phyloP scores from a whole-genome alignment of 1,140 invertebrate genomes.

The Ganaspis sp. region DNA sequence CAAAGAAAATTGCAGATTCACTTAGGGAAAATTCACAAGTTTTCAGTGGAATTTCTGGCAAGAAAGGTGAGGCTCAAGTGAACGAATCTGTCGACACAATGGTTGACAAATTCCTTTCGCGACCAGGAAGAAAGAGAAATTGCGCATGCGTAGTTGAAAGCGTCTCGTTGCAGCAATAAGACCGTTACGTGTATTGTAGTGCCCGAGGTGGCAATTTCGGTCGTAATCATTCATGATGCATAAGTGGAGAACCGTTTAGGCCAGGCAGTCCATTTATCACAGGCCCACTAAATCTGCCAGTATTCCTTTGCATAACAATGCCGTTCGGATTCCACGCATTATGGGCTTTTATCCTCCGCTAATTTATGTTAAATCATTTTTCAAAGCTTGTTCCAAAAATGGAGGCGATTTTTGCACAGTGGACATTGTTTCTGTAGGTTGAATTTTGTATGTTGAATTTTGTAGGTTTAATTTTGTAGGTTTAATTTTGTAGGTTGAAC shows the following conservation, averaged over 20 bases:
- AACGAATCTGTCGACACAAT: conserved; percentile 20
- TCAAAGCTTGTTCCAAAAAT: not conserved
- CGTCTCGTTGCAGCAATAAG: conserved; percentile 18
- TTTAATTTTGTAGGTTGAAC: too few relatives aligned
- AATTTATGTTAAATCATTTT: conserved; percentile 28
- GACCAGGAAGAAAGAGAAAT: not conserved
- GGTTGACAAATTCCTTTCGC: conserved; percentile 22
- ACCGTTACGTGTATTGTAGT: conserved; percentile 4
- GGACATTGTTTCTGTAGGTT: not conserved
- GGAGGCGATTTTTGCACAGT: not conserved
- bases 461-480: too few relatives aligned
- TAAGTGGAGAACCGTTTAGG: conserved; percentile 28
- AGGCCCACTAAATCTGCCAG: conserved; percentile 28
- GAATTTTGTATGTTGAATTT: too few relatives aligned
- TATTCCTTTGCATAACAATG: conserved; percentile 25
- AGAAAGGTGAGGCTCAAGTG: not conserved
- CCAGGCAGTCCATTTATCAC: conserved; percentile 28
- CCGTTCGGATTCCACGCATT: conserved; percentile 22
- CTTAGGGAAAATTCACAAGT: not conserved
- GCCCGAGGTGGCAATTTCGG: conserved; percentile 28
- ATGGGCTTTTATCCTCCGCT: not conserved
- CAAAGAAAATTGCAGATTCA: not conserved
- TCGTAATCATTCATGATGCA: conserved; percentile 30
- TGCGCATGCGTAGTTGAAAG: conserved; percentile 1
- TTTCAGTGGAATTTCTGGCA: conserved; percentile 15